Evolutionary conservation across 2,888 invertebrate genomes (phyloP).

Genomic region (Stomorhina lunata): DNA sequence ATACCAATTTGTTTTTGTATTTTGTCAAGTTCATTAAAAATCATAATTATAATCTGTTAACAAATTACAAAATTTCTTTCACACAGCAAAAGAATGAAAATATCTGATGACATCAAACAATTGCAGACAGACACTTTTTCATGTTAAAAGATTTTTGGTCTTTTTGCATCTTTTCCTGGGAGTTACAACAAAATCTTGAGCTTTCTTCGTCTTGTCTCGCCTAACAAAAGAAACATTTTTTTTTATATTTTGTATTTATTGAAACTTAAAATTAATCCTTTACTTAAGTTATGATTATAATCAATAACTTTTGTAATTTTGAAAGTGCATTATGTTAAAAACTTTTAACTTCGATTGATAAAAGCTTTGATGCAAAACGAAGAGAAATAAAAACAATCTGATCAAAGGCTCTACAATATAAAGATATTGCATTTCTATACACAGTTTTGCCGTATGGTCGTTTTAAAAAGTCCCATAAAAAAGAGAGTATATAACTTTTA

Average conservation of each 20-base stretch:
- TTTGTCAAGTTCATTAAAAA: conserved; percentile 46
- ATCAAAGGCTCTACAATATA: too few relatives aligned
- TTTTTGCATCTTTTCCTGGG: background rate
- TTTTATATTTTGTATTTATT: background rate
- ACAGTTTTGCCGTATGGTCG: too few relatives aligned
- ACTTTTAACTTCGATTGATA: too few relatives aligned
- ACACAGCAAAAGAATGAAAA: background rate
- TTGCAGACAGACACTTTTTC: conserved; percentile 14
- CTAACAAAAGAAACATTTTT: background rate
- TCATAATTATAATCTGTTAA: conserved; percentile 50
- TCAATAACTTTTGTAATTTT: background rate
- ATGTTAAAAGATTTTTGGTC: too few relatives aligned
- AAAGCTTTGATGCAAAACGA: too few relatives aligned
- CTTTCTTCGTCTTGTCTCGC: background rate
- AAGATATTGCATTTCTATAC: too few relatives aligned
- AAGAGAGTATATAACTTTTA: too few relatives aligned
- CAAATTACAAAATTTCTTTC: conserved; percentile 34
- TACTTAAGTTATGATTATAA: conserved; percentile 43
- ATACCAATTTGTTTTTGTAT: conserved; percentile 2
- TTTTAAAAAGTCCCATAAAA: too few relatives aligned
- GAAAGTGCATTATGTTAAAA: background rate
- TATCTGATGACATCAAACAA: conserved; percentile 47
- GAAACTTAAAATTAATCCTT: conserved; percentile 39
- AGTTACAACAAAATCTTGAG: background rate
- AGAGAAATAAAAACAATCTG: too few relatives aligned